Conservation (phyloP, 2,888 invertebrate species). For the Brachyptera risi region DNA sequence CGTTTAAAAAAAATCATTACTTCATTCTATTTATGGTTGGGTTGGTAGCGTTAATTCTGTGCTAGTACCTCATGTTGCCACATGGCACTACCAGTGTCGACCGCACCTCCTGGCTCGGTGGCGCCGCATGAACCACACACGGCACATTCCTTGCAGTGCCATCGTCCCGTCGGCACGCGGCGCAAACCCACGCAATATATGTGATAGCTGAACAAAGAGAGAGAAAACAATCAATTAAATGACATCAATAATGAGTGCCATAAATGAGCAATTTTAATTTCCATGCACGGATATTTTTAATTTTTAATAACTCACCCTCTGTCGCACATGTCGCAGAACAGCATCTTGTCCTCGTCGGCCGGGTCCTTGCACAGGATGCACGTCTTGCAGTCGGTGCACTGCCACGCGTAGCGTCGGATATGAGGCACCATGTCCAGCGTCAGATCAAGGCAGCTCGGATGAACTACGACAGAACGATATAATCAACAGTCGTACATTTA, state of each 20-base stretch:
- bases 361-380: constrained; percentile 80
- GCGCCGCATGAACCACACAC: constrained; percentile 55
- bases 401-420: constrained; percentile 85
- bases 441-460: constrained; percentile 85
- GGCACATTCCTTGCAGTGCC: constrained; percentile 83
- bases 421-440: constrained; percentile 76
- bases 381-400: constrained; percentile 89
- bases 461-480: too few species aligned
- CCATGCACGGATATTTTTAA: too few species aligned
- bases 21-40: too few species aligned
- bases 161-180: constrained; percentile 77
- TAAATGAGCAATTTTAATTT: too few species aligned
- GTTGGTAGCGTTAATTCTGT: too few species aligned
- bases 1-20: too few species aligned
- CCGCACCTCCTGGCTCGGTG: constrained; percentile 46
- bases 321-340: constrained; percentile 93
- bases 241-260: too few species aligned
- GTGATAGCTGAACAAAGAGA: constrained; percentile 74
- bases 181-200: constrained; percentile 83
- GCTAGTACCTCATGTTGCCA: constrained; percentile 53
- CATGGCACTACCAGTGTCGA: constrained; percentile 40
- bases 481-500: constrained; percentile 31
- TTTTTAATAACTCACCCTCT: constrained; percentile 66
- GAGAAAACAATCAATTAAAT: too few species aligned
- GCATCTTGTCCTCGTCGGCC: constrained; percentile 84